Evolutionary conservation across 2,797 vertebrate genomes (phyloP).

Genomic region (Staurois parvus): DNA sequence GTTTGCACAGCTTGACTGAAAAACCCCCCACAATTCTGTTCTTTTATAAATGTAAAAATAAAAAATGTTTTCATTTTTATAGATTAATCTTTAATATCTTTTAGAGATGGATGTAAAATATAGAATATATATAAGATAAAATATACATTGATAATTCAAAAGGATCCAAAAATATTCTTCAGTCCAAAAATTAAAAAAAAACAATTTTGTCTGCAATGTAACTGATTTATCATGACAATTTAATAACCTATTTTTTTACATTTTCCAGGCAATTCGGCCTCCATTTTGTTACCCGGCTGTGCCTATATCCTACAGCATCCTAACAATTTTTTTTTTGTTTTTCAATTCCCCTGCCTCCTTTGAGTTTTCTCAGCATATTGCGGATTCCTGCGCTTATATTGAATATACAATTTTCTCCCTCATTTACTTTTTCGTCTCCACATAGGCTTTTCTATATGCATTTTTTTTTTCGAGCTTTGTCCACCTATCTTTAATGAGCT

Average conservation of each 20-base stretch:
- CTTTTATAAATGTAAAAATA: neutral
- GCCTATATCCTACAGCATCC: neutral
- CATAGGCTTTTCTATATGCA: neutral
- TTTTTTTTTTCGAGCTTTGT: neutral
- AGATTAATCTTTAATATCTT: neutral
- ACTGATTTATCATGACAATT: neutral
- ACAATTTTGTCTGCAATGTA: neutral
- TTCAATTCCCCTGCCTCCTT: neutral
- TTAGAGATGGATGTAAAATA: neutral
- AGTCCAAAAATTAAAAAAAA: neutral
- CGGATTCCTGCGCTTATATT: neutral
- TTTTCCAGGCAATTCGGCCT: neutral
- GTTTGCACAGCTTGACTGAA: neutral
- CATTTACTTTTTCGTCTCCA: neutral
- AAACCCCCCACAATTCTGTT: neutral
- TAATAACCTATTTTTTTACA: neutral
- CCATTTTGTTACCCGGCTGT: neutral
- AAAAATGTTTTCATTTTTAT: neutral
- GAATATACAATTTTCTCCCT: constrained; percentile 14
- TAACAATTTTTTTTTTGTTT: neutral
- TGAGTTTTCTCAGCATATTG: neutral
- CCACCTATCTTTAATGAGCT: neutral
- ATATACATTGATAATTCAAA: neutral
- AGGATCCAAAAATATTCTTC: neutral
- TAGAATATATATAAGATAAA: neutral